Percentiles rank a stretch among this genome's conserved stretches.
Conservation (phyloP, 30 jellyfish, hydroid and myxozoan species). For the Pelagia noctiluca region DNA sequence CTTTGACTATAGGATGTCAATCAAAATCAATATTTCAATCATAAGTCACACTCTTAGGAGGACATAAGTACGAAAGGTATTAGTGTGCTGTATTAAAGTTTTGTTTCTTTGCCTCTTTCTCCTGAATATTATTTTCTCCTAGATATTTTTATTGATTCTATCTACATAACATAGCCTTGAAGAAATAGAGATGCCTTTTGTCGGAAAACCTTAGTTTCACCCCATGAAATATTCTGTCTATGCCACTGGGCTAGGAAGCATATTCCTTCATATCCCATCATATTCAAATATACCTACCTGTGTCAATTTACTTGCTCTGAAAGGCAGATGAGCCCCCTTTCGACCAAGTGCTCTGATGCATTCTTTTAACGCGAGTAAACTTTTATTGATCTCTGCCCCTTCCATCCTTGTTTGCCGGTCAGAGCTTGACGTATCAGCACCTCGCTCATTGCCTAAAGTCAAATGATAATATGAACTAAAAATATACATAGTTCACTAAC, state of each 20-base stretch:
- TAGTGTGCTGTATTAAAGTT: no score
- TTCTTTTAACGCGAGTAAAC: slow-evolving; percentile 96
- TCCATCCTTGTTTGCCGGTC: slow-evolving; percentile 98
- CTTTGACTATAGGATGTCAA: no score
- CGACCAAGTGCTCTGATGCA: slow-evolving; percentile 98
- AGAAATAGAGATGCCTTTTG: no score
- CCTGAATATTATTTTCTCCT: no score
- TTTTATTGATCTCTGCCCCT: slow-evolving; percentile 98
- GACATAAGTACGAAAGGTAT: no score
- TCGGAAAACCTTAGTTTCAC: no score
- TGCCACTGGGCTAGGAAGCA: background rate
- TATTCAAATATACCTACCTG: slow-evolving; percentile 78
- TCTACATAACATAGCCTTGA: no score
- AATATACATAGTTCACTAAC: background rate
- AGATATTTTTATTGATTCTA: no score
- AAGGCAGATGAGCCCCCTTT: slow-evolving; percentile 98
- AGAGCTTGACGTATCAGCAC: slow-evolving; percentile 97
- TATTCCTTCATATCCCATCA: background rate
- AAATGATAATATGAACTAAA: background rate
- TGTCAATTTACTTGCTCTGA: slow-evolving; percentile 97
- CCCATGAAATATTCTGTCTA: no score
- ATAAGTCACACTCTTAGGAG: no score
- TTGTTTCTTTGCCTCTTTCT: no score
- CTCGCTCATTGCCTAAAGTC: slow-evolving; percentile 90
- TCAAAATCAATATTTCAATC: no score